A percentile compares a stretch with the other conserved stretches of the same genome.
phyloP scores from a whole-genome alignment of 2,888 invertebrate species.

The Copidosoma aretas region DNA sequence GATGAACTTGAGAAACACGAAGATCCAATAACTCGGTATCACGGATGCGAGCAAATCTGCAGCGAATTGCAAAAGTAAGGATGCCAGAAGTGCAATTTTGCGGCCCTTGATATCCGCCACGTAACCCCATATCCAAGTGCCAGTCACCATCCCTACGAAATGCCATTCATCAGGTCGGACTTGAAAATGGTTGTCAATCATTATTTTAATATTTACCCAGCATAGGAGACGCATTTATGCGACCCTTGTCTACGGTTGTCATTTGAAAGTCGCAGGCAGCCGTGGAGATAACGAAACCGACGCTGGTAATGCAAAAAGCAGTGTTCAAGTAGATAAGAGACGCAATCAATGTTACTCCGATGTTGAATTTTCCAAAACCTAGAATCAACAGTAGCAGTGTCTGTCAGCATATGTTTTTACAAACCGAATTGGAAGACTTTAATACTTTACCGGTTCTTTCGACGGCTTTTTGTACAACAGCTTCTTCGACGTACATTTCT shows the following conservation, averaged over 20 bases:
- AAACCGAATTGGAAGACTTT: not conserved
- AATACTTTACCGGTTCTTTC: conserved; percentile 49
- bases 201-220: conserved; percentile 65
- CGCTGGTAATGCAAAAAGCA: conserved; percentile 79
- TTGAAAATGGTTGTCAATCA: not conserved
- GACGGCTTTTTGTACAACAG: conserved; percentile 50
- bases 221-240: conserved; percentile 79
- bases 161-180: not conserved
- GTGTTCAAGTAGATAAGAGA: conserved; percentile 85
- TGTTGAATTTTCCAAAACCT: conserved; percentile 87
- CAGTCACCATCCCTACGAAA: conserved; percentile 70
- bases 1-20: conserved; percentile 70
- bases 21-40: conserved; percentile 67
- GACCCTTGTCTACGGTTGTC: conserved; percentile 80
- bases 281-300: conserved; percentile 83
- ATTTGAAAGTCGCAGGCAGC: conserved; percentile 83
- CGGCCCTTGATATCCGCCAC: conserved; percentile 74
- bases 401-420: too few species aligned
- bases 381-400: conserved; percentile 36
- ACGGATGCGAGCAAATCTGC: conserved; percentile 69
- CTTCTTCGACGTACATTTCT: conserved; percentile 44
- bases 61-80: conserved; percentile 67
- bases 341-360: conserved; percentile 75
- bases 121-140: conserved; percentile 76
- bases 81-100: conserved; percentile 71